A percentile compares a stretch with the other conserved stretches of the same genome.
phyloP scores from a whole-genome alignment of 2,888 invertebrate genomes.

The Pollenia labialis region DNA sequence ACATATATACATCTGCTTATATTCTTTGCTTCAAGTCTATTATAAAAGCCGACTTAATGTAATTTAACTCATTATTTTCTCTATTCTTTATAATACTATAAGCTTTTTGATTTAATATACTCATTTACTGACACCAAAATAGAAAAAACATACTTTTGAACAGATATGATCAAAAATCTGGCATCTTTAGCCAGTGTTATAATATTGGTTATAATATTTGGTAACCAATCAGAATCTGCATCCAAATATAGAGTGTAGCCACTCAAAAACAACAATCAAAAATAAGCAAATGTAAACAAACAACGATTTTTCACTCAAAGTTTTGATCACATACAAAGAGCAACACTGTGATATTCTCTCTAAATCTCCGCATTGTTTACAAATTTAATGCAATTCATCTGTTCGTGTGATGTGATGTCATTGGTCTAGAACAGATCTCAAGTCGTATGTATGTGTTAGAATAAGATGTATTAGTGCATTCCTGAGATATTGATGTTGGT shows the following conservation, averaged over 20 bases:
- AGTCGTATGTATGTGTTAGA: neutral
- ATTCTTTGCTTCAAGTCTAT: too few relatives aligned
- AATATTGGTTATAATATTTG: constrained; percentile 1
- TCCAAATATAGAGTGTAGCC: constrained; percentile 33
- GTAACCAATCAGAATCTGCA: constrained; percentile 57
- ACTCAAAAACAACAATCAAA: constrained; percentile 22
- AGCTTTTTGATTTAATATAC: too few relatives aligned
- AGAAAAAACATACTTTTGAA: neutral
- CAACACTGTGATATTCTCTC: constrained; percentile 21
- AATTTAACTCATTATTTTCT: too few relatives aligned
- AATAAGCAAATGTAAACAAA: constrained; percentile 12
- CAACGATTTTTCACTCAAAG: constrained; percentile 28
- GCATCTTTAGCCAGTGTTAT: constrained; percentile 23
- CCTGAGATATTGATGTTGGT: neutral
- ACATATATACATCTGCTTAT: too few relatives aligned
- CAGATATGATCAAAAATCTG: constrained; percentile 39
- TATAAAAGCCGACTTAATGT: too few relatives aligned
- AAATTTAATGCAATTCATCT: constrained; percentile 21
- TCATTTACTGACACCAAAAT: too few relatives aligned
- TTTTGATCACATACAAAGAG: neutral
- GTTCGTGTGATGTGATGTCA: constrained; percentile 41
- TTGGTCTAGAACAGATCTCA: constrained; percentile 63
- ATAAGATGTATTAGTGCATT: constrained; percentile 3
- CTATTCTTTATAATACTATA: too few relatives aligned
- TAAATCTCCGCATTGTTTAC: neutral